These are phyloP conservation scores for Protula sp. DNA, from an alignment of 2,888 invertebrate genomes.

Conservation along the genomic window DNA sequence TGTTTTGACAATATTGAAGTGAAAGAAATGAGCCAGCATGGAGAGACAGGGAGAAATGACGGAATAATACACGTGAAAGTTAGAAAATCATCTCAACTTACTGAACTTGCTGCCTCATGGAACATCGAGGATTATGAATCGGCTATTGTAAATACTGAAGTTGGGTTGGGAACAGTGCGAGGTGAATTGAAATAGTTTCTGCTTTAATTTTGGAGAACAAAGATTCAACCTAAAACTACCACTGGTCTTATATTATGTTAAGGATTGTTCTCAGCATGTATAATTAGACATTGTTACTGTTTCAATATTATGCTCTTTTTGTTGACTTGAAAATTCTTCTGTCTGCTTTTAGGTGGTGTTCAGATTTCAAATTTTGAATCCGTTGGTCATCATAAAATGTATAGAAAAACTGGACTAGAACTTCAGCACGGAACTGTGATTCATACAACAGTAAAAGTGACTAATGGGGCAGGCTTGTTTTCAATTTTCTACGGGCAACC, in stretches of 20 bases:
- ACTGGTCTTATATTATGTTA: too few species aligned
- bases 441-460: neutral
- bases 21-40: neutral
- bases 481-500: neutral
- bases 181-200: too few species aligned
- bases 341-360: neutral
- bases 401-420: neutral
- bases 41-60: neutral
- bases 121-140: neutral
- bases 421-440: neutral
- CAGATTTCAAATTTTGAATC: neutral
- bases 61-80: neutral
- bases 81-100: neutral
- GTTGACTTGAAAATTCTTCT: too few species aligned
- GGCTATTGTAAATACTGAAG: neutral
- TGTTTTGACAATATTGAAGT: neutral
- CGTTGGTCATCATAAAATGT: neutral
- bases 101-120: neutral
- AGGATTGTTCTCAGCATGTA: too few species aligned
- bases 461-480: neutral
- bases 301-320: too few species aligned
- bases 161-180: neutral
- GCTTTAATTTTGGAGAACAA: too few species aligned
- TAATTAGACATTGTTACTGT: too few species aligned
- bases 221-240: too few species aligned